Evolutionary conservation across 2,797 vertebrate species (phyloP), one percentile per base, ranked within the genome.

Genomic region (Peromyscus nudipes): DNA sequence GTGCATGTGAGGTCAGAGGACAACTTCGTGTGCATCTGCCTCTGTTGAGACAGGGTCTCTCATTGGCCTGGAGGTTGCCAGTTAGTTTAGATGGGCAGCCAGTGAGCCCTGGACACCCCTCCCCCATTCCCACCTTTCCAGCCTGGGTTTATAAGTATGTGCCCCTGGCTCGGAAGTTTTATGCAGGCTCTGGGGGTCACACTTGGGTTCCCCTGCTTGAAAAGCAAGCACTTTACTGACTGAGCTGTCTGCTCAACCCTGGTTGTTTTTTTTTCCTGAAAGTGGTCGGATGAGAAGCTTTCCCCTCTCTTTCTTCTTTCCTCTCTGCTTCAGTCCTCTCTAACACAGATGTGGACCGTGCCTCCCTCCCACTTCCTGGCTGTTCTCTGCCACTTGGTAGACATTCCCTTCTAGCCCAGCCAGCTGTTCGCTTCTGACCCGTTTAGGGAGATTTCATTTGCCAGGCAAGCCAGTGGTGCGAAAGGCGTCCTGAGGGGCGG

Each of bases 331-430:
- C 23, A 43, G 29, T 60, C 40, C 4, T 76, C n/a, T 40, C 21
- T 46, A 27, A 11, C 60, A 43, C 16, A 9, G 40, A 13, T 0
- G 0, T 16, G 23, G 52, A 9, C 25, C 7, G 3, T 23, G 29
- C 27, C 19, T 4, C 6, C 17, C 17, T 6, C 16, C 43, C 21
- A 12, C n/a, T 76, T 64, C 37, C 73, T 19, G 52, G 0, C 12
- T 10, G 0, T 0, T 81, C 4, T 2, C 73, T 85, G 40, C 10
- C 13, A 4, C 57, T 75, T 34, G 65, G 73, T 67, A 69, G 76
- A 65, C 64, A 49, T 92, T 67, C 8, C 40, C 29, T 87, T 40
- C 21, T 49, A 29, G 43, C 76, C 34, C 21, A 52, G 79, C 52
- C 17, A 46, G 65, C 43, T 21, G 10, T 52, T 71, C 82, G 3